Evolutionary conservation across 2,888 invertebrate species (phyloP), one percentile per base, ranked within the genome.

Genomic region (Apamea anceps): DNA sequence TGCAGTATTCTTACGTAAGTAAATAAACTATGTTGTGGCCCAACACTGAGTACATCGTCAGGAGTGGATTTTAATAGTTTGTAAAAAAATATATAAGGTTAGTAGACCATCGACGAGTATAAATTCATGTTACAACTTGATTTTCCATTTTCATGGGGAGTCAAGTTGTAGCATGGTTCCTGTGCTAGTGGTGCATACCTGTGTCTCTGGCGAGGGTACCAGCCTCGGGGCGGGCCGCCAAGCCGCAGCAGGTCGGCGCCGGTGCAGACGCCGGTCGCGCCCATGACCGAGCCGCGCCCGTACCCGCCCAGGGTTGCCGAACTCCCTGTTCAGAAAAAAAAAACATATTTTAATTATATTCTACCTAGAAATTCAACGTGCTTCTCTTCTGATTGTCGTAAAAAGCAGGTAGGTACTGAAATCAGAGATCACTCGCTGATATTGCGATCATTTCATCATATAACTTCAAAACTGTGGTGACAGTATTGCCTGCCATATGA

Each of bases 211-310:
- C 97, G 98, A 12, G 98, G 98, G 93, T 98, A 98, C 99, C 99
- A 99, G 87, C 99, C 98, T 74, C 98, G 97, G 28, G 98, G 98
- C 0, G 99, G 98, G 0, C 98, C 98, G 2, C 98, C 98, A 87
- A 98, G 95, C 91, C 98, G 97, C 80, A 98, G 96, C 91, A 98
- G 97, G 94, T 99, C 98, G n/a, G 98, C 98, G 15, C 98, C 98
- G 63, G 96, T 97, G 95, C 93, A 97, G 89, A 97, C 96, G 91
- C 97, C 97, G 92, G 94, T 86, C 3, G 94, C 91, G 28, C 96
- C 96, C 95, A 97, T 95, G 63, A 97, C 91, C 0, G 96, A 97
- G 0, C 96, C 96, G 32, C 97, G 97, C 4, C 97, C 97, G 86
- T 97, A 97, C 3, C 97, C 97, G 57, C 97, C 97, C 51, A 97